phyloP scores from a whole-genome alignment of 2,113 vertebrate genomes.

The Myotis yumanensis region DNA sequence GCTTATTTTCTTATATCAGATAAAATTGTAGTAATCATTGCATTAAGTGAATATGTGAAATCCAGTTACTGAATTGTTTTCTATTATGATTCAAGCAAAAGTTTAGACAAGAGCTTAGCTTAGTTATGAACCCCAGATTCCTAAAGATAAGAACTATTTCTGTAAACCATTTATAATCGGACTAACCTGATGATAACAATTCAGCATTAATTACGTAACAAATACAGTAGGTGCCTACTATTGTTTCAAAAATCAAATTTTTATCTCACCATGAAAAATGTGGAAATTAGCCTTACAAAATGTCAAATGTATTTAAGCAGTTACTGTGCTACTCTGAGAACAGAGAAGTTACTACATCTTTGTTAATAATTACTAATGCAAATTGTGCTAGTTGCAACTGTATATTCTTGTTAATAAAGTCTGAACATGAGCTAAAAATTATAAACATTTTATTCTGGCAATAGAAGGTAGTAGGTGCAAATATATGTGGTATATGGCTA shows the following conservation, averaged over 20 bases:
- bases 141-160: background rate
- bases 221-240: background rate
- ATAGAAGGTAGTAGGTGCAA: background rate
- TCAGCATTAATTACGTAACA: background rate
- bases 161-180: background rate
- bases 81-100: background rate
- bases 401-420: background rate
- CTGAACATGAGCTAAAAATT: background rate
- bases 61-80: background rate
- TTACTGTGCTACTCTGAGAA: background rate
- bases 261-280: background rate
- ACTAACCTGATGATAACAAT: background rate
- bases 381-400: background rate
- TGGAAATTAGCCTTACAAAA: background rate
- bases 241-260: background rate
- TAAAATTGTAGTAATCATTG: background rate
- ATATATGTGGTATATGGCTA: background rate
- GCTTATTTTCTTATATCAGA: background rate
- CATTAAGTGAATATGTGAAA: background rate
- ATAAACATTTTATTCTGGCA: background rate
- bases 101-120: background rate
- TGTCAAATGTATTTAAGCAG: background rate
- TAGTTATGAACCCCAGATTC: background rate
- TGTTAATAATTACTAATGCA: background rate
- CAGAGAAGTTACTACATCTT: background rate